Evolutionary conservation across 1,140 invertebrate genomes (phyloP).

Genomic region (Calosoma granatense): DNA sequence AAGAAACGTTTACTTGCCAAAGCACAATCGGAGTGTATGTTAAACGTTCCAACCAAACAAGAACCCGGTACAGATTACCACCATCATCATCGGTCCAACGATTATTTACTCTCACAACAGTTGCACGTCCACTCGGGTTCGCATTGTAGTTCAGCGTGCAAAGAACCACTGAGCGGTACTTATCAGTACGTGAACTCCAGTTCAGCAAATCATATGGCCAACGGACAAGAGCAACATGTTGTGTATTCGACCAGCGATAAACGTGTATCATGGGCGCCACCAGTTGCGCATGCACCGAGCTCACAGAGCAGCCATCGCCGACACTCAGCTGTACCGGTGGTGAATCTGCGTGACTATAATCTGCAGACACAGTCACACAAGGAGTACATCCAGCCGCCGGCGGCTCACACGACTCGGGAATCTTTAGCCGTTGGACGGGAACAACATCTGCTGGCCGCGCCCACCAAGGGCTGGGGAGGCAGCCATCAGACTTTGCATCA

Average conservation of each 20-base stretch:
- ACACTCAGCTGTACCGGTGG: conserved; percentile 31
- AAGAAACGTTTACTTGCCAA: conserved; percentile 81
- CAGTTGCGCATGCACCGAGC: conserved; percentile 40
- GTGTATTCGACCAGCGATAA: conserved; percentile 39
- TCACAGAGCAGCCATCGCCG: conserved; percentile 31
- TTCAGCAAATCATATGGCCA: conserved; percentile 21
- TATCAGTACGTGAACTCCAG: conserved; percentile 45
- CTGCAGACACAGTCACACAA: conserved; percentile 24
- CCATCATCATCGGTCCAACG: conserved; percentile 22
- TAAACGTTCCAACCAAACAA: conserved; percentile 37
- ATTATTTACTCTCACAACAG: conserved; percentile 23
- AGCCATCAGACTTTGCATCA: conserved; percentile 39
- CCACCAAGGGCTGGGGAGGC: conserved; percentile 34
- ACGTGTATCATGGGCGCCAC: conserved; percentile 44
- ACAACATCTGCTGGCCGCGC: conserved; percentile 34
- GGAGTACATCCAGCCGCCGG: conserved; percentile 52
- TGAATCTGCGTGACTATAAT: conserved; percentile 31
- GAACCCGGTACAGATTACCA: conserved; percentile 34
- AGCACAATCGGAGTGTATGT: conserved; percentile 73
- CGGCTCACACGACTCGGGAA: conserved; percentile 46
- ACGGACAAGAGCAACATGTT: conserved; percentile 40
- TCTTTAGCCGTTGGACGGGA: conserved; percentile 27
- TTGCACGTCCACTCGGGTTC: conserved; percentile 12
- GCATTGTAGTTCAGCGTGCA: conserved; percentile 31
- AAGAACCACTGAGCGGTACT: conserved; percentile 21